Conservation (phyloP, 2,113 vertebrate species). For the Sinocyclocheilus anophthalmus region DNA sequence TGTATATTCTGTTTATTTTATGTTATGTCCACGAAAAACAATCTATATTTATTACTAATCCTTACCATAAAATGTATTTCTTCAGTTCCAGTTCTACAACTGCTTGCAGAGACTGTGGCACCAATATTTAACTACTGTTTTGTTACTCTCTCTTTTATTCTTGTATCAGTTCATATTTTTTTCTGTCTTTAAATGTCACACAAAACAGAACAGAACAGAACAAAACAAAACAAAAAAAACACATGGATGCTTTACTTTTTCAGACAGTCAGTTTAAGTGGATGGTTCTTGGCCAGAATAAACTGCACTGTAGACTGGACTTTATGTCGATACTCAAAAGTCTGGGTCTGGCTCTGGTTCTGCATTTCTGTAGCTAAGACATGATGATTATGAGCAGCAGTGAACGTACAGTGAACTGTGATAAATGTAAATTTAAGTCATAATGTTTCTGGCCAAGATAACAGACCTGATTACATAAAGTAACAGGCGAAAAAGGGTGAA, state of each 20-base stretch:
- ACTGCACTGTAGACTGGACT: neutral
- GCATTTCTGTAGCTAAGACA: neutral
- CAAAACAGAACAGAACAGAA: neutral
- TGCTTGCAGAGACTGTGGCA: too few species aligned
- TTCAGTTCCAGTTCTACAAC: too few species aligned
- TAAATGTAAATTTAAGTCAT: neutral
- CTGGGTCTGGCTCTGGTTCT: neutral
- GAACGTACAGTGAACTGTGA: neutral
- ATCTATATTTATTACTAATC: too few species aligned
- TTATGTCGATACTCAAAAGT: neutral
- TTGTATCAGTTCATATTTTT: neutral
- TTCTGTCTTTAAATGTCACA: neutral
- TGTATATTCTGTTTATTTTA: too few species aligned
- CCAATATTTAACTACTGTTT: too few species aligned
- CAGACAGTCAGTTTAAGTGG: neutral
- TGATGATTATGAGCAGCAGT: neutral
- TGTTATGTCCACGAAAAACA: too few species aligned
- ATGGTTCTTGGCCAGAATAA: constrained; percentile 1
- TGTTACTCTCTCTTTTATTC: neutral
- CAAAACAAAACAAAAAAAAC: neutral
- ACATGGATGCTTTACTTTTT: neutral
- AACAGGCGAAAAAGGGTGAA: neutral
- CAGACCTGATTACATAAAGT: neutral
- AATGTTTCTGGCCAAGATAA: neutral
- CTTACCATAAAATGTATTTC: too few species aligned